Percentiles rank a stretch among this genome's conserved stretches.
These are phyloP conservation scores for Ethmia dodecea DNA, from an alignment of 2,888 invertebrate genomes.

Conservation along the genomic window DNA sequence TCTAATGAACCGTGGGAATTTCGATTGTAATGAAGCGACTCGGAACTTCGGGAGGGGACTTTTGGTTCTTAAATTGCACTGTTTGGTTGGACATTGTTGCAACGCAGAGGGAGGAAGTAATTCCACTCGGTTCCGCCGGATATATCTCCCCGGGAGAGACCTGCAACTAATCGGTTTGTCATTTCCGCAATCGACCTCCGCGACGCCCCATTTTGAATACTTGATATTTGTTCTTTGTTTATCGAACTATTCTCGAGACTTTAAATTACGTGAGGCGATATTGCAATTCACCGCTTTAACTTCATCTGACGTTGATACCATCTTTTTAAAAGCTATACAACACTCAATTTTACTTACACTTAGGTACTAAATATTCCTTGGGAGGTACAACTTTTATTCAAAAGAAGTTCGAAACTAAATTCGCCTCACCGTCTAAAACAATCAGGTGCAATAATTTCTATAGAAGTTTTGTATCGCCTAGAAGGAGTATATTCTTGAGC, in stretches of 20 bases:
- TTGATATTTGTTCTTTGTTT: slow-evolving; percentile 49
- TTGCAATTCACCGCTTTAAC: background rate
- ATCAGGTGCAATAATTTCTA: background rate
- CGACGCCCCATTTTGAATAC: slow-evolving; percentile 54
- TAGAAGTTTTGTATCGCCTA: slow-evolving; percentile 20
- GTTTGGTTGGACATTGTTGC: slow-evolving; percentile 51
- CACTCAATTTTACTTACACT: background rate
- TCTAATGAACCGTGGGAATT: slow-evolving; percentile 75
- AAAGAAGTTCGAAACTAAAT: background rate
- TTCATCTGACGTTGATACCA: too few species aligned
- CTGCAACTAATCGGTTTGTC: slow-evolving; percentile 70
- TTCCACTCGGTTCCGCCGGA: slow-evolving; percentile 64
- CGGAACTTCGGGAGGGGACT: slow-evolving; percentile 36
- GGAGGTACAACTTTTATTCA: too few species aligned
- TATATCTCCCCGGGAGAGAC: slow-evolving; percentile 59
- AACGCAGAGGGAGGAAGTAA: slow-evolving; percentile 62
- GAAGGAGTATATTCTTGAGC: slow-evolving; percentile 27
- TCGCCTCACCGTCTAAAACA: background rate
- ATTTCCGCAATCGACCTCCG: slow-evolving; percentile 67
- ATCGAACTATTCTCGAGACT: too few species aligned
- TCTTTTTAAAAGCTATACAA: too few species aligned
- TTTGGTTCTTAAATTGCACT: slow-evolving; percentile 48
- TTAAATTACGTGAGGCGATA: too few species aligned
- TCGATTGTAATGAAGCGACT: slow-evolving; percentile 64
- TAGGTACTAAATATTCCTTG: background rate